A percentile compares a stretch with the other conserved stretches of the same genome.
Conservation (phyloP, 2,113 vertebrate genomes). For the Etheostoma cragini region DNA sequence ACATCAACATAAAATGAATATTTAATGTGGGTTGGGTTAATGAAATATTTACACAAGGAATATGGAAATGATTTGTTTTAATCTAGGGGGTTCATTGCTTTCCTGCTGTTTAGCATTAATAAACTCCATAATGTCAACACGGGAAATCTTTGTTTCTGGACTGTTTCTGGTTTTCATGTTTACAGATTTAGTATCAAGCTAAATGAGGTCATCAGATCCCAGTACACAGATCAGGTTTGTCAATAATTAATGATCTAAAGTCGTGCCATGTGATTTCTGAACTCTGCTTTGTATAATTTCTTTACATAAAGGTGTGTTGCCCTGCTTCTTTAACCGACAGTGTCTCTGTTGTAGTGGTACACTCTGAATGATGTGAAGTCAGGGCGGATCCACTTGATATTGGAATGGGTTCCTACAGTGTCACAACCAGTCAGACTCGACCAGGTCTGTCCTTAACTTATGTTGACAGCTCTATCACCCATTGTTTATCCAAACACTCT, state of each 20-base stretch:
- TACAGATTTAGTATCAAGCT: conserved; percentile 76
- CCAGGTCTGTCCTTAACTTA: conserved; percentile 79
- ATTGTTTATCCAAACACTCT: neutral
- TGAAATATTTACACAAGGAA: neutral
- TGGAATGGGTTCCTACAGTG: conserved; percentile 87
- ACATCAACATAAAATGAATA: neutral
- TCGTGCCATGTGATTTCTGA: neutral
- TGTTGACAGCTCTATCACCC: neutral
- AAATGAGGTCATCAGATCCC: conserved; percentile 74
- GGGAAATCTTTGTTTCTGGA: neutral
- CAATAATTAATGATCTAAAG: neutral
- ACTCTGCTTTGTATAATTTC: neutral
- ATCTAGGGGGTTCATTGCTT: neutral
- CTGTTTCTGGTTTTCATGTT: neutral
- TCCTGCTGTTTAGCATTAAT: neutral
- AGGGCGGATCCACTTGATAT: conserved; percentile 87
- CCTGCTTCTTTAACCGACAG: neutral
- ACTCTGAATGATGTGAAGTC: conserved; percentile 89
- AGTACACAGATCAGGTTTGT: conserved; percentile 81
- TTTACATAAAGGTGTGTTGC: neutral
- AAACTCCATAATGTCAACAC: neutral
- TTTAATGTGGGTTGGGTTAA: neutral
- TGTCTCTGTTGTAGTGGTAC: conserved; percentile 86
- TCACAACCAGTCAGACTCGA: conserved; percentile 82
- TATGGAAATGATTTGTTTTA: neutral